A percentile compares a stretch with the other conserved stretches of the same genome.
These are phyloP conservation scores for Toxostoma redivivum DNA, from an alignment of 2,113 vertebrate genomes.

Conservation along the genomic window DNA sequence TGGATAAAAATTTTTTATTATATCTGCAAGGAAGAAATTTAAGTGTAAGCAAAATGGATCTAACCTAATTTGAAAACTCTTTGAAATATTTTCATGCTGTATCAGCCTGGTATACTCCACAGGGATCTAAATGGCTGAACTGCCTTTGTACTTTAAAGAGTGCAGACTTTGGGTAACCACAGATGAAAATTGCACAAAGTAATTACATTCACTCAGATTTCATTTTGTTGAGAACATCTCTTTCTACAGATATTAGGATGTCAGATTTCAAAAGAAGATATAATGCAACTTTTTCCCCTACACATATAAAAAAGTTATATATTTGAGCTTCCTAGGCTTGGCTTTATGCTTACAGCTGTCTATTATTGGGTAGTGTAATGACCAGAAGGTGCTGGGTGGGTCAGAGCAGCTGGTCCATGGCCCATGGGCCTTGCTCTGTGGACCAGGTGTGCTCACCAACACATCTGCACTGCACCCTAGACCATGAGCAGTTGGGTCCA, in stretches of 20 bases:
- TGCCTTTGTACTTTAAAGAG: background rate
- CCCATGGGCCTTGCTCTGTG: background rate
- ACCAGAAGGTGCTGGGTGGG: background rate
- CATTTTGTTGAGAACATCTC: background rate
- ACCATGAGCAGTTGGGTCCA: too few relatives aligned
- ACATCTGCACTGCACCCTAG: background rate
- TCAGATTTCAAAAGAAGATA: background rate
- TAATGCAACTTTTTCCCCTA: background rate
- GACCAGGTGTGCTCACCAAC: background rate
- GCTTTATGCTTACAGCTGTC: background rate
- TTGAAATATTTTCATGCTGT: background rate
- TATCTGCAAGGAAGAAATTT: background rate
- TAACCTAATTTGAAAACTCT: background rate
- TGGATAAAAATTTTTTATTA: background rate
- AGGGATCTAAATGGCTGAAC: background rate
- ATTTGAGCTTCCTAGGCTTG: background rate
- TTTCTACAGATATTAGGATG: background rate
- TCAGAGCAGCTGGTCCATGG: background rate
- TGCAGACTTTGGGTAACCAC: background rate
- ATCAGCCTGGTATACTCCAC: background rate
- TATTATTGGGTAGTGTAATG: background rate
- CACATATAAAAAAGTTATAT: background rate
- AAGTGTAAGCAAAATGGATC: background rate
- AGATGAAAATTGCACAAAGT: background rate
- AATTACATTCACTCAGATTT: background rate